Base-by-base conservation (phyloP, 2,113 vertebrate genomes). In the Triplophysa rosa region DNA sequence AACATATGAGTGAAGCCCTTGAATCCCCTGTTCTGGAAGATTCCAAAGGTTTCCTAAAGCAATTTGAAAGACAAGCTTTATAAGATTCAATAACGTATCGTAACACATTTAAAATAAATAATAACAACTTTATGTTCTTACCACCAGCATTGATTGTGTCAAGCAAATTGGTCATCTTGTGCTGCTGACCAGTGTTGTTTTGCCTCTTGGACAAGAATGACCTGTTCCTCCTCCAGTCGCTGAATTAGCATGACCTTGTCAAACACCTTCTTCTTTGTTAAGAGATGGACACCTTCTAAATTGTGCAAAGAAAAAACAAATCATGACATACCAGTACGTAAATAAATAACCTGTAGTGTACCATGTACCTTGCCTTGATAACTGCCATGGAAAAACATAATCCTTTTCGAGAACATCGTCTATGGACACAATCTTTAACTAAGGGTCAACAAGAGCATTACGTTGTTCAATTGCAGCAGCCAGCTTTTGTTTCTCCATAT, bases 191-290 rank as follows among this genome's bases (percentile, higher is more conserved):
- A 29, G n/a, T 70, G 68, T 26, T 70, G 68, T 23, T 47, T 26
- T 26, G 37, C 45, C 47, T 70, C 68, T 47, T 70, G 45, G 23
- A 70, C 8, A 16, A 70, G 17, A n/a, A 70, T 54, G 14, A 12
- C 23, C 13, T 54, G 21, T 54, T 70, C 68, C 29, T 70, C 68
- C 47, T 70, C 21, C 52, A 70, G 68, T 26, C 68, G 45, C 26
- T 8, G 45, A 54, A 52, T 70, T 17, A 70, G 6, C 68, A 70
- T 70, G 16, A 70, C 68, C 45, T 70, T 70, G 21, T 70, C 68
- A 47, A 70, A 70, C 5, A 70, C 9, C 12, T 70, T 70, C 6
- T 70, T 70, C 40, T 70, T 70, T 70, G 68, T 70, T 21, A 70
- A 54, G 68, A 70, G 52, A 42, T 54, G 17, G 24, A 70, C 52